These are phyloP conservation scores for Acanthosepion lycidas DNA, from an alignment of 2,888 invertebrate genomes.

Conservation along the genomic window DNA sequence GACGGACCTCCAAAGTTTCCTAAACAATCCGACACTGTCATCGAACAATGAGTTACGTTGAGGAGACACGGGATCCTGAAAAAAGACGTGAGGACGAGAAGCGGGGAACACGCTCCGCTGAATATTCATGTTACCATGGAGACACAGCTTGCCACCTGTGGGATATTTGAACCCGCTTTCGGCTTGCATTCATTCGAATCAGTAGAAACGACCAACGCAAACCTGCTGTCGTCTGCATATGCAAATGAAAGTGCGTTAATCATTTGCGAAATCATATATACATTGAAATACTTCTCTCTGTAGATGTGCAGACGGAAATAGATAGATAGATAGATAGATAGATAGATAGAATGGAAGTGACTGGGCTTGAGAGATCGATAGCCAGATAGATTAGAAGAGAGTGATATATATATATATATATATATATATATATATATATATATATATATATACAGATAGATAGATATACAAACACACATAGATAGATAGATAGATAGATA, in stretches of 20 bases:
- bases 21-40: neutral
- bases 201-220: neutral
- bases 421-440: no score
- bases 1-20: neutral
- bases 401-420: no score
- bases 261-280: neutral
- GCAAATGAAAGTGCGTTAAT: neutral
- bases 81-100: neutral
- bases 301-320: neutral
- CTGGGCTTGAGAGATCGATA: no score
- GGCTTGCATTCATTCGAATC: neutral
- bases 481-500: no score
- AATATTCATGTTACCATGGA: neutral
- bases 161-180: slow-evolving; percentile 9
- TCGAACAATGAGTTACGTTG: neutral
- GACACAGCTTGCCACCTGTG: neutral
- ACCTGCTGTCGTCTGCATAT: neutral
- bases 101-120: neutral
- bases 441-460: no score
- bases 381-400: no score
- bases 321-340: neutral
- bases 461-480: no score
- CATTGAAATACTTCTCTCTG: neutral
- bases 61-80: neutral
- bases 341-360: no score